Percentiles rank a stretch among this genome's conserved stretches.
Evolutionary conservation across 1,140 invertebrate species (phyloP).

Genomic region (Holcopasites calliopsidis): DNA sequence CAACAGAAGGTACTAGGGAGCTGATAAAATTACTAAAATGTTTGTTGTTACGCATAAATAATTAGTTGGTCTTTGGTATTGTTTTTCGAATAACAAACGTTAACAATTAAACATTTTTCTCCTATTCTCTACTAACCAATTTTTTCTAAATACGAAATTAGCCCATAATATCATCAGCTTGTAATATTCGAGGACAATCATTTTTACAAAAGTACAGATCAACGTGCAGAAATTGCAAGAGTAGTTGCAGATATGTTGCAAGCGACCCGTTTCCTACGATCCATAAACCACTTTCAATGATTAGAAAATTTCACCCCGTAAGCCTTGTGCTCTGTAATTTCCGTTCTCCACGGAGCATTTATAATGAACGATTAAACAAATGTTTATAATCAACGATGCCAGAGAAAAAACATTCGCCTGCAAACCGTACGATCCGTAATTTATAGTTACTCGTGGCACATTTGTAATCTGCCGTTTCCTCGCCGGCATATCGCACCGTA

Average conservation of each 20-base stretch:
- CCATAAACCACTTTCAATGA: not conserved
- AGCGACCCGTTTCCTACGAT: not conserved
- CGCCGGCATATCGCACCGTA: not conserved
- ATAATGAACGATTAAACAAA: not conserved
- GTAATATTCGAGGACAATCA: too few species aligned
- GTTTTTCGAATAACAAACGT: not conserved
- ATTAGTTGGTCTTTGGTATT: not conserved
- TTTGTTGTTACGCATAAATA: not conserved
- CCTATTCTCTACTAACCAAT: too few species aligned
- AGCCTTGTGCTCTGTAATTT: not conserved
- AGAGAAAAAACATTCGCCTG: not conserved
- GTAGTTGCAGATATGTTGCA: not conserved
- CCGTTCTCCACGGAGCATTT: not conserved
- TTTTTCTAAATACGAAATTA: too few species aligned
- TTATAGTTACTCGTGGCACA: not conserved
- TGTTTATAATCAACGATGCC: not conserved
- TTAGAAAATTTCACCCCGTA: not conserved
- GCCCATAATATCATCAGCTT: too few species aligned
- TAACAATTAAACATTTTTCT: too few species aligned
- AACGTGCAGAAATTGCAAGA: too few species aligned
- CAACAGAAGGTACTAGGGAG: conserved; percentile 15
- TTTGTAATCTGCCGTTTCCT: conserved; percentile 15
- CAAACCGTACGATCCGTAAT: not conserved
- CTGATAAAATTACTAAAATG: conserved; percentile 7
- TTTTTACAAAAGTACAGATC: too few species aligned